Evolutionary conservation across 2,797 vertebrate genomes (phyloP).

Genomic region (Labroides dimidiatus): DNA sequence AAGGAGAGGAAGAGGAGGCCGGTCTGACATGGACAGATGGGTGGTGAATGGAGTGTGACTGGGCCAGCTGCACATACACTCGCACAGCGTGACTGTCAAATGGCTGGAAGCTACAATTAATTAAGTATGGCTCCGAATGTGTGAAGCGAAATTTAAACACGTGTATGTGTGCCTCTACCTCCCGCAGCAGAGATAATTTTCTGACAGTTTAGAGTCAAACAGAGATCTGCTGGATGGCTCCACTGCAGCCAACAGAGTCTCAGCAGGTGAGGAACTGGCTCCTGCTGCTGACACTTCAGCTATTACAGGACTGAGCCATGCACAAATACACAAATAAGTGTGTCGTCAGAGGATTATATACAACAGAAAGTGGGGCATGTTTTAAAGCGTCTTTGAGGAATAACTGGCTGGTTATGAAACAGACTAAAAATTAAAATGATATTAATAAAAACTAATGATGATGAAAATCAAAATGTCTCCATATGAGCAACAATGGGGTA

Average conservation of each 20-base stretch:
- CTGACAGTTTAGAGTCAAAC: slow-evolving; percentile 49
- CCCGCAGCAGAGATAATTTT: slow-evolving; percentile 54
- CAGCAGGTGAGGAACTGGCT: slow-evolving; percentile 22
- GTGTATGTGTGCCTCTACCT: slow-evolving; percentile 58
- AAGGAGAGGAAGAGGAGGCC: slow-evolving; percentile 20
- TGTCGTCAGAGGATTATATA: neutral
- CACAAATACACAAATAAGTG: neutral
- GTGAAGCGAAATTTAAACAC: slow-evolving; percentile 64
- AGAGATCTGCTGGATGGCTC: slow-evolving; percentile 48
- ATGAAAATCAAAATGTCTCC: no score
- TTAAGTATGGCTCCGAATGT: slow-evolving; percentile 74
- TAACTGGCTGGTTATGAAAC: neutral
- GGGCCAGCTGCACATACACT: slow-evolving; percentile 79
- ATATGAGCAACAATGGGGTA: neutral
- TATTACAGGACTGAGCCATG: slow-evolving; percentile 7
- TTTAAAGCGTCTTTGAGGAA: slow-evolving; percentile 1
- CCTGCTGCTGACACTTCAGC: slow-evolving; percentile 28
- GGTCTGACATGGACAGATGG: slow-evolving; percentile 80
- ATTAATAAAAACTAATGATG: no score
- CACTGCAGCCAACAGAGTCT: slow-evolving; percentile 43
- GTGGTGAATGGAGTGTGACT: slow-evolving; percentile 79
- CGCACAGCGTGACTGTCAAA: slow-evolving; percentile 75
- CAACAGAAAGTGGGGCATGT: neutral
- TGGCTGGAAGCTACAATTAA: slow-evolving; percentile 80
- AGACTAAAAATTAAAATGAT: neutral